Percentiles rank a stretch among this genome's conserved stretches.
These are phyloP conservation scores for Drosophila simulans DNA, from an alignment of 1,140 invertebrate species.

Conservation along the genomic window DNA sequence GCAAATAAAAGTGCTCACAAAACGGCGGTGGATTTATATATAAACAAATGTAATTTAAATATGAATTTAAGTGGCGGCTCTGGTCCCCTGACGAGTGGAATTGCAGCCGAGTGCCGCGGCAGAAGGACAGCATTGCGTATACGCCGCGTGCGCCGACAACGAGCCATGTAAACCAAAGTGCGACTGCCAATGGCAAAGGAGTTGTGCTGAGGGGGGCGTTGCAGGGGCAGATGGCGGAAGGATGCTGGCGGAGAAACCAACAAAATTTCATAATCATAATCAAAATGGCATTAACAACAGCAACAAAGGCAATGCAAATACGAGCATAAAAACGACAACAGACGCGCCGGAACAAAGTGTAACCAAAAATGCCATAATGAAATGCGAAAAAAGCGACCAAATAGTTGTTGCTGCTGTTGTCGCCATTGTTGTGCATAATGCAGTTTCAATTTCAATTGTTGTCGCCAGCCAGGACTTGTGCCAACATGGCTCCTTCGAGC, in stretches of 20 bases:
- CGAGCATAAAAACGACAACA: slow-evolving; percentile 68
- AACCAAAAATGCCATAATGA: slow-evolving; percentile 80
- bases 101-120: slow-evolving; percentile 8
- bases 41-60: slow-evolving; percentile 77
- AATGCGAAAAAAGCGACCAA: slow-evolving; percentile 58
- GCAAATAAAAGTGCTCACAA: slow-evolving; percentile 47
- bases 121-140: slow-evolving; percentile 60
- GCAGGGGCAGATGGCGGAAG: background rate
- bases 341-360: slow-evolving; percentile 75
- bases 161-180: slow-evolving; percentile 79
- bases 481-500: slow-evolving; percentile 37
- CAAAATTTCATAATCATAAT: slow-evolving; percentile 82
- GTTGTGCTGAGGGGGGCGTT: background rate
- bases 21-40: slow-evolving; percentile 33
- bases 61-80: slow-evolving; percentile 73
- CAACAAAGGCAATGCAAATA: slow-evolving; percentile 82
- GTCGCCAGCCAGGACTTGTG: slow-evolving; percentile 61
- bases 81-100: slow-evolving; percentile 43
- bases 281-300: slow-evolving; percentile 83
- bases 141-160: slow-evolving; percentile 72
- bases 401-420: slow-evolving; percentile 48
- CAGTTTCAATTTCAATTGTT: slow-evolving; percentile 83
- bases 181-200: slow-evolving; percentile 31
- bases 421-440: slow-evolving; percentile 72
- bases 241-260: slow-evolving; percentile 51